Percentiles rank a stretch among this genome's conserved stretches.
Evolutionary conservation across 2,113 vertebrate species (phyloP).

Genomic region (Argyrosomus japonicus): DNA sequence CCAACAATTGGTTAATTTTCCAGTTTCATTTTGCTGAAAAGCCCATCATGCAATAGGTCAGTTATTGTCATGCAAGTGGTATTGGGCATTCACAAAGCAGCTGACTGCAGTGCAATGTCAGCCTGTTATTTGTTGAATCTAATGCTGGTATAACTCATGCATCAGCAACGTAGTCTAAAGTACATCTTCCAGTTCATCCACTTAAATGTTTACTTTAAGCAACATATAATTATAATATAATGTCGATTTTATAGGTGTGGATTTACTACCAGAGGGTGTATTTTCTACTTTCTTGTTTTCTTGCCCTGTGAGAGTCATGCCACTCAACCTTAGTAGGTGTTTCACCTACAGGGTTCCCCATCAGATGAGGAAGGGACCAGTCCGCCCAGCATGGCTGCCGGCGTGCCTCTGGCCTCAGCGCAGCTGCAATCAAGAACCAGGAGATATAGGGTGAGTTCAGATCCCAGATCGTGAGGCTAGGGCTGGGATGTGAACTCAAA

Average conservation of each 20-base stretch:
- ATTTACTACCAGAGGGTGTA: constrained; percentile 17
- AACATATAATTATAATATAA: constrained; percentile 3
- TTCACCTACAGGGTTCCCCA: constrained; percentile 77
- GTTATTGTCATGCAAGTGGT: constrained; percentile 24
- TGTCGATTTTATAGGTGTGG: constrained; percentile 26
- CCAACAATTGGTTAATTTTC: neutral
- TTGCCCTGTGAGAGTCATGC: constrained; percentile 58
- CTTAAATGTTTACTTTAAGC: constrained; percentile 9
- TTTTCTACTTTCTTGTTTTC: constrained; percentile 57
- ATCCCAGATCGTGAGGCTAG: constrained; percentile 74
- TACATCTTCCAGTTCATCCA: constrained; percentile 12
- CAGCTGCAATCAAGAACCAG: constrained; percentile 76
- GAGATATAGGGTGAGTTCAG: constrained; percentile 78
- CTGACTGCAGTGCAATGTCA: constrained; percentile 47
- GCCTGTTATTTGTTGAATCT: constrained; percentile 45
- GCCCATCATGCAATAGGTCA: constrained; percentile 14
- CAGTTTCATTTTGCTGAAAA: constrained; percentile 28
- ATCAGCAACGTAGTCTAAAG: constrained; percentile 40
- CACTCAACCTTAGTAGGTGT: constrained; percentile 75
- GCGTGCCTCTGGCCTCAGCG: constrained; percentile 56
- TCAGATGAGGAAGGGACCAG: constrained; percentile 72
- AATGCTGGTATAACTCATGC: constrained; percentile 41
- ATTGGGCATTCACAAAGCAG: constrained; percentile 45
- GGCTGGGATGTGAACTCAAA: constrained; percentile 77
- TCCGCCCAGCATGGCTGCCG: constrained; percentile 57